Evolutionary conservation across 2,113 vertebrate genomes (phyloP), one percentile per base, ranked within the genome.

Genomic region (Chroicocephalus ridibundus): DNA sequence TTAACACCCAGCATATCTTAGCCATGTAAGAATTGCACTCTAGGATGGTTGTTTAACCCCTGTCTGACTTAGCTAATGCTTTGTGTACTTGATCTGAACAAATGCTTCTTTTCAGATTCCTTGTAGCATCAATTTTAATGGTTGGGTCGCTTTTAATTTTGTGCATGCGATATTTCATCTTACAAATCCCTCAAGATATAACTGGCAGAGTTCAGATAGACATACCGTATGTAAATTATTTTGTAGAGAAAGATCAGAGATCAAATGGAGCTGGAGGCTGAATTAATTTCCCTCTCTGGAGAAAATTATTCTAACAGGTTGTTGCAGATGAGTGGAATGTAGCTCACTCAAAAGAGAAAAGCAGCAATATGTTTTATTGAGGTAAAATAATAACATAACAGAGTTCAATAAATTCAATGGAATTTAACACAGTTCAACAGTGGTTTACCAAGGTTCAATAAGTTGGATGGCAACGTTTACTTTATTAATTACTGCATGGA

Each of bases 251-350:
- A 92, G 80, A 62, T 77, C 74, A 86, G 71, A 66, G 82, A 70
- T 89, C 57, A 78, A 78, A 94, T 2, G 13, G 82, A 90, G 54
- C 38, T 70, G 42, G 36, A 87, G 34, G 60, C 77, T 78, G 70
- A 92, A 74, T 95, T 93, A 51, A 88, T 96, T 95, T 94, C 36
- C 27, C 5, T 77, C 44, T 47, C 64, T 88, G 36, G 49, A 94
- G 57, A 68, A 80, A 65, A 60, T 78, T 14, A n/a, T 69, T 90
- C 26, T 4, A 80, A 46, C 8, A 68, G 42, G 42, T 66, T 66
- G 64, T 32, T 66, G 31, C 6, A 10, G 40, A 46, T 66, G 42
- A 66, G 42, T 46, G 42, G 20, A 46, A 66, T 66, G 19, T 42
- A 46, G 10, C 20, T 66, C 42, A 44, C 42, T 46, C 42, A 46